These are phyloP conservation scores for Xanthorhoe designata DNA, from an alignment of 2,888 invertebrate genomes.

Conservation along the genomic window DNA sequence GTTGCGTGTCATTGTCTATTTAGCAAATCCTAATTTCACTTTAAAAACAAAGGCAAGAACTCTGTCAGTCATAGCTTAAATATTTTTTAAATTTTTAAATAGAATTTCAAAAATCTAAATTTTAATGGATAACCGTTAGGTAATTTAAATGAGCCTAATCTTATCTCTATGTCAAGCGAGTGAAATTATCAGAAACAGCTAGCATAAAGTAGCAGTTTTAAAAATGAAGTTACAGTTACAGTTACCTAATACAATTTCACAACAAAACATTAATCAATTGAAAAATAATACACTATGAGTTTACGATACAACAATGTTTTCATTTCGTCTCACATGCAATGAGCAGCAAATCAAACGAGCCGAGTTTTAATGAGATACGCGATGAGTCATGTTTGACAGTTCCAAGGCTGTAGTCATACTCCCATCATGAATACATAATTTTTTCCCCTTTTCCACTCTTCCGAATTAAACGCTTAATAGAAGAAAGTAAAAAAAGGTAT, in stretches of 20 bases:
- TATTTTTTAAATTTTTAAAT: too few relatives aligned
- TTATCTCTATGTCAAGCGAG: too few relatives aligned
- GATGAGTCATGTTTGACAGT: constrained; percentile 40
- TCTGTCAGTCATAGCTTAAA: not conserved
- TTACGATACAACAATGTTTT: constrained; percentile 28
- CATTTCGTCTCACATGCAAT: constrained; percentile 31
- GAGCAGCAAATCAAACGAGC: constrained; percentile 47
- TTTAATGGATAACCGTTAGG: too few relatives aligned
- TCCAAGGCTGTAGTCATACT: constrained; percentile 25
- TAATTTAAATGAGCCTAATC: too few relatives aligned
- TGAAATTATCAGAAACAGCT: too few relatives aligned
- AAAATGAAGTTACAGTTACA: not conserved
- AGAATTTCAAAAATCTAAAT: too few relatives aligned
- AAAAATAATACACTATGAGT: constrained; percentile 1
- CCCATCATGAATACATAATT: not conserved
- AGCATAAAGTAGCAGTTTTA: too few relatives aligned
- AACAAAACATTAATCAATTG: constrained; percentile 4
- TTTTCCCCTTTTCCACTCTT: too few relatives aligned
- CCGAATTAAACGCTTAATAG: too few relatives aligned
- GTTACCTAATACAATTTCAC: not conserved
- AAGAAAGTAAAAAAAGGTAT: too few relatives aligned
- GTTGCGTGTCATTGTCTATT: not conserved
- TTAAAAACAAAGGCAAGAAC: not conserved
- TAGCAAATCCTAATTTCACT: not conserved
- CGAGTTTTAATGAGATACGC: constrained; percentile 49